A percentile compares a stretch with the other conserved stretches of the same genome.
Conservation (phyloP, 1,140 invertebrate genomes). For the Dendrolimus kikuchii region DNA sequence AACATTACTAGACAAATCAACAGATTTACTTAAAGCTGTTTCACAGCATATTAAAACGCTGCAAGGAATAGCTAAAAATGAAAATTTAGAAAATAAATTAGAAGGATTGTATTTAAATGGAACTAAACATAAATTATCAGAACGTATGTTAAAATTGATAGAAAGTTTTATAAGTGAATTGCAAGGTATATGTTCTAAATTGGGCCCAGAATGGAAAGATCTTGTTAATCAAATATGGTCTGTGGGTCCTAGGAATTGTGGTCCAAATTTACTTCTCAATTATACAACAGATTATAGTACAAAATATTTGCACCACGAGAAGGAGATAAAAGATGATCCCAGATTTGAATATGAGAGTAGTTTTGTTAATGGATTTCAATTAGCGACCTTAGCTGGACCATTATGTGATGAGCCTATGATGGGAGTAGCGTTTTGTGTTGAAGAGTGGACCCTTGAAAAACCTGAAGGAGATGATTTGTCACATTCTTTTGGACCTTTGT, state of each 20-base stretch:
- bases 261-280: slow-evolving; percentile 92
- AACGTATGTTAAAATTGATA: slow-evolving; percentile 73
- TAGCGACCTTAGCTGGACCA: slow-evolving; percentile 91
- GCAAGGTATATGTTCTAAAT: slow-evolving; percentile 74
- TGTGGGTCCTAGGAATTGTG: slow-evolving; percentile 91
- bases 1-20: slow-evolving; percentile 73
- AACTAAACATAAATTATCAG: slow-evolving; percentile 48
- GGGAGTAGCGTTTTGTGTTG: slow-evolving; percentile 92
- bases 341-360: slow-evolving; percentile 81
- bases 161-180: slow-evolving; percentile 78
- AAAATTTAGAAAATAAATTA: slow-evolving; percentile 43
- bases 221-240: slow-evolving; percentile 88
- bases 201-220: slow-evolving; percentile 73
- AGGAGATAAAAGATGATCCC: slow-evolving; percentile 60
- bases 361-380: slow-evolving; percentile 95
- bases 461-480: slow-evolving; percentile 59
- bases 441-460: slow-evolving; percentile 82
- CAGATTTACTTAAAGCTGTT: slow-evolving; percentile 72
- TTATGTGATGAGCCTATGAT: slow-evolving; percentile 97
- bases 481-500: slow-evolving; percentile 71
- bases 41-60: slow-evolving; percentile 58
- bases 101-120: slow-evolving; percentile 38
- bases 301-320: slow-evolving; percentile 58
- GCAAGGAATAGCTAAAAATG: slow-evolving; percentile 45
- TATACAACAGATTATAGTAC: slow-evolving; percentile 75